Base-by-base conservation (phyloP, 1,140 invertebrate species). In the Tenebrio molitor region DNA sequence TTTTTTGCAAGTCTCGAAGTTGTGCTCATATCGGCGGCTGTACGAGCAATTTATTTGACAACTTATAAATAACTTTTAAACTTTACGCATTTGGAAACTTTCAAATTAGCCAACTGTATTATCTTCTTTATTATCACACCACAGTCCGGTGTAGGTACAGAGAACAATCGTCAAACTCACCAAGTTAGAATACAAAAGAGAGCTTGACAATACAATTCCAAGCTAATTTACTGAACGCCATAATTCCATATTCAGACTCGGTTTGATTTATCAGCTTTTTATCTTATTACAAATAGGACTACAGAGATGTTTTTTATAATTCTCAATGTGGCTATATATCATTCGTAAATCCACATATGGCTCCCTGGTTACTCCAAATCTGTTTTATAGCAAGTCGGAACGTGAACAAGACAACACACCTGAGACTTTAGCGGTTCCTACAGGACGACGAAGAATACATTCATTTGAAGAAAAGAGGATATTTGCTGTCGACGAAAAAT, bases 381-480 rank as follows among this genome's bases (percentile, higher is more conserved):
- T 68, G 21, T 53, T 53, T 50, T 53, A 34, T 69, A 50, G 33
- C 25, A 34, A 17, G 19, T 34, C 25, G 15, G 46, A 58, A 33
- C 68, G 21, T 46, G 21, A 71, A 71, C 17, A 71, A 50, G 42
- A 71, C 50, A 64, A 64, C 23, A 70, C 72, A 69, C 69, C 73
- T 15, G 79, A 81, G 15, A 78, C 72, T 36, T 74, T 81, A 25
- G 58, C 73, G 34, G 74, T 79, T 63, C 79, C 78, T 19, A 62
- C 72, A 19, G 73, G 74, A 21, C 50, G 81, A 14, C 71, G 74
- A 33, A 68, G 81, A 69, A 71, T 82, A 17, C 76, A 75, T 58
- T 81, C 79, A 6, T 82, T 77, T 67, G 81, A 82, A 68, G 75
- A 72, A 41, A 70, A 71, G 68, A 76, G 72, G 12, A 50, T 66